Base-by-base conservation (phyloP, 2,797 vertebrate genomes). In the Syndactyla subalaris region DNA sequence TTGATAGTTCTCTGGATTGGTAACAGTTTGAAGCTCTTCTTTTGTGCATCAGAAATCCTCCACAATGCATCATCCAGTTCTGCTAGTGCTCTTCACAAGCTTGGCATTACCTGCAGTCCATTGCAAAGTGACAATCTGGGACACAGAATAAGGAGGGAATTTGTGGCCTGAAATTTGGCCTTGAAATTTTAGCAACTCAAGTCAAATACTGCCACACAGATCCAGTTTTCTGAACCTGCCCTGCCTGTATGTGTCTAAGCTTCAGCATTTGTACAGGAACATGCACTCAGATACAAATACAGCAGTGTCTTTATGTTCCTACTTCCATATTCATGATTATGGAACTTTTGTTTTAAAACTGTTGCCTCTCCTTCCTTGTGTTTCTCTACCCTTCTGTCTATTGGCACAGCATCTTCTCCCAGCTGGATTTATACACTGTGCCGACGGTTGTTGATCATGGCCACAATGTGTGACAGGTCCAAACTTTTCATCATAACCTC, bases 401-500 rank as follows among this genome's bases (percentile, higher is more conserved):
- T 59, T 58, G 73, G 70, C 76, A 75, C 38, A 54, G 66, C 11
- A 1, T 27, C 34, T 65, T 52, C 52, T 61, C 27, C 48, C 71
- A 49, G 48, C 38, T 52, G 26, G 38, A 22, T 36, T 89, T 96
- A 97, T 12, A 98, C 80, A 16, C 98, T 99, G 80, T 96, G 98
- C 89, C 98, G 98, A 78, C 98, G 97, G 85, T 93, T 98, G 97
- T 99, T 98, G 96, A 99, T 99, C 98, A 99, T 98, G 77, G 98
- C 97, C 93, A 99, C 97, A 7, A 99, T 99, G 97, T 99, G 99
- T 21, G 97, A 95, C 68, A 99, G 98, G 92, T 99, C 99, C 96
- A 99, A 94, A 79, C 98, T 99, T 85, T 99, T 99, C 97, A 99
- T 98, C 99, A 99, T 99, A 95, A 99, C 98, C 76, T 98, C 98